Evolutionary conservation across 2,113 vertebrate genomes (phyloP), one percentile per base, ranked within the genome.

Genomic region (Oophaga pumilio): DNA sequence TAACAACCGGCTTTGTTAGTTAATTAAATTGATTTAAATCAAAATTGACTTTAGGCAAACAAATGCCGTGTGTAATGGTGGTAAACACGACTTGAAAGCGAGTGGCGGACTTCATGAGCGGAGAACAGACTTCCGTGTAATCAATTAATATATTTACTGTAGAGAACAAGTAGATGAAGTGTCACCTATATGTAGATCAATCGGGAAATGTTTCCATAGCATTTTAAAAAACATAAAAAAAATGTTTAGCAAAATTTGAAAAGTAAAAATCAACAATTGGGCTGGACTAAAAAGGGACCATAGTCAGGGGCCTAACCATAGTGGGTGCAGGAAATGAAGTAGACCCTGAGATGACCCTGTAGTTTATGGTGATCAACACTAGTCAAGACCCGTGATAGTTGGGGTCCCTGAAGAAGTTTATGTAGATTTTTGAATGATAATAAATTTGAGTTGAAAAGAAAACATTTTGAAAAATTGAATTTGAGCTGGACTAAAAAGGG

Each of bases 1-100:
- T 98, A 97, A 96, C 97, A 96, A 98, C 97, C 95, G 93, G 95
- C 95, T 97, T 96, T 98, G 96, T 97, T 97, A 96, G 95, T 96
- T 98, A 97, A 98, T 98, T 96, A 97, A 97, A 96, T 95, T 96
- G 96, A 96, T 97, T 96, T 95, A 89, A 94, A 96, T 97, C 94
- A 89, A 93, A 96, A 96, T 95, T 95, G 95, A 95, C 94, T 95
- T 90, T 92, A 90, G 89, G 93, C 92, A 92, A 90, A 90, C 88
- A 91, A 91, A 90, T 90, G 89, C 89, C 91, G 90, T 93, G 89
- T 83, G 66, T 89, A 71, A 92, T 92, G 91, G 91, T 91, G 91
- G 89, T 89, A 87, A 94, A 90, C 91, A 90, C 2, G 82, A 90
- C 87, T 87, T 93, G 90, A 89, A 89, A 92, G 90, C 90, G 89